Base-by-base conservation (phyloP, 2,888 invertebrate species). In the Mythimna loreyi region DNA sequence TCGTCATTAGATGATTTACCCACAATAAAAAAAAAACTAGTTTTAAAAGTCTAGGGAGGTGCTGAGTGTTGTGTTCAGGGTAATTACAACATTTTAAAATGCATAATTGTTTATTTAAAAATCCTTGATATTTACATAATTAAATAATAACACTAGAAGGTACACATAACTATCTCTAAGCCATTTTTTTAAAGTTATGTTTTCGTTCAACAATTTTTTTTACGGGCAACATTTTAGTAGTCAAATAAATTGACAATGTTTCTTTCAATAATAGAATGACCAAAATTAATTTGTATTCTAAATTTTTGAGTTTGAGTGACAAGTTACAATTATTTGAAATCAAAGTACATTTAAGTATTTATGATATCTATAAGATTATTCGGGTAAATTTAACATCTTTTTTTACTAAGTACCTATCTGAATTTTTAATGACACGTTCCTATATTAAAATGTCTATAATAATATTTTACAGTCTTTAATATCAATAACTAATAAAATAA, bases 41-140 rank as follows among this genome's bases (percentile, higher is more conserved):
- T n/a, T n/a, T n/a, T n/a, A n/a, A n/a, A n/a, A n/a, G n/a, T n/a
- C n/a, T n/a, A n/a, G n/a, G n/a, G n/a, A n/a, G n/a, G n/a, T n/a
- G n/a, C n/a, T n/a, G n/a, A n/a, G n/a, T 6, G 33, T 49, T 2
- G 40, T 25, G 16, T 6, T 53, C 36, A 21, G n/a, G 8, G 36
- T 25, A 43, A 70, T 63, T 43, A 56, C 25, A 40, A 55, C 5
- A 25, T 13, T 9, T 19, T n/a, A 21, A 0, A 47, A 25, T 25
- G 33, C 2, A 40, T 40, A 62, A 19, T 30, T 8, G 21, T 70
- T 70, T 70, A 70, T 70, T 67, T 69, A 36, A 28, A 36, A 33
- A 68, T 45, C 68, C 25, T 50, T 19, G 6, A 40, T 40, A 43
- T 40, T 19, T 40, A 50, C 23, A 52, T 43, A 50, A 40, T 19